Conservation (phyloP, 2,888 invertebrate genomes). For the Philopedon plagiatum region DNA sequence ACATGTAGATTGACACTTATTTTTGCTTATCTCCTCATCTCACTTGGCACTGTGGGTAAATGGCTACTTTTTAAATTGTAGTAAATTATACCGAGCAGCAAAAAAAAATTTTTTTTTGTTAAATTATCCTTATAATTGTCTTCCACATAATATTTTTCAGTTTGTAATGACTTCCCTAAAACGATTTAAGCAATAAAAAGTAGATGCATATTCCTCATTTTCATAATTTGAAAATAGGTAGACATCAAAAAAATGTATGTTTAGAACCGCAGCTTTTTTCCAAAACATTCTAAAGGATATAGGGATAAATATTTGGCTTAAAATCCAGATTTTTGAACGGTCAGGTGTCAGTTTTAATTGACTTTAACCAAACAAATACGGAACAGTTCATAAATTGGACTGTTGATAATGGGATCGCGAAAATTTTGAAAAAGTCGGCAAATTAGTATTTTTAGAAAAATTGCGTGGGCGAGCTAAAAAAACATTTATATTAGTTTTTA, state of each 20-base stretch:
- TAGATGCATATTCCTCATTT: no score
- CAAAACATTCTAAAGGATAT: constrained; percentile 27
- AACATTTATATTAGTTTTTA: neutral
- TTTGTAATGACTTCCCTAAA: no score
- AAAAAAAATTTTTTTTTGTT: no score
- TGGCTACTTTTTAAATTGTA: no score
- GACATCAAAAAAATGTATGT: constrained; percentile 12
- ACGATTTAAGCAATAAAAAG: no score
- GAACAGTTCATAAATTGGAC: constrained; percentile 43
- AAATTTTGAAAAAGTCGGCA: neutral
- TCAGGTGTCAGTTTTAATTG: constrained; percentile 43
- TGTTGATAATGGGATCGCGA: constrained; percentile 21
- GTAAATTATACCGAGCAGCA: no score
- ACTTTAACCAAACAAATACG: constrained; percentile 47
- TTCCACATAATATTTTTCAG: no score
- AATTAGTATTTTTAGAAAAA: constrained; percentile 27
- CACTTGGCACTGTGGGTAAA: no score
- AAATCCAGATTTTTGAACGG: constrained; percentile 31
- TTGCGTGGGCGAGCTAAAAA: neutral
- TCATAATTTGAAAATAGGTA: no score
- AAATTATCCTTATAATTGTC: no score
- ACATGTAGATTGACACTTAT: no score
- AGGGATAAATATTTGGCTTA: constrained; percentile 39
- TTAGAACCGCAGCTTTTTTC: constrained; percentile 21
- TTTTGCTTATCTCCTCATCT: no score